phyloP scores from a whole-genome alignment of 2,113 vertebrate genomes.

The Periophthalmodon schlosseri region DNA sequence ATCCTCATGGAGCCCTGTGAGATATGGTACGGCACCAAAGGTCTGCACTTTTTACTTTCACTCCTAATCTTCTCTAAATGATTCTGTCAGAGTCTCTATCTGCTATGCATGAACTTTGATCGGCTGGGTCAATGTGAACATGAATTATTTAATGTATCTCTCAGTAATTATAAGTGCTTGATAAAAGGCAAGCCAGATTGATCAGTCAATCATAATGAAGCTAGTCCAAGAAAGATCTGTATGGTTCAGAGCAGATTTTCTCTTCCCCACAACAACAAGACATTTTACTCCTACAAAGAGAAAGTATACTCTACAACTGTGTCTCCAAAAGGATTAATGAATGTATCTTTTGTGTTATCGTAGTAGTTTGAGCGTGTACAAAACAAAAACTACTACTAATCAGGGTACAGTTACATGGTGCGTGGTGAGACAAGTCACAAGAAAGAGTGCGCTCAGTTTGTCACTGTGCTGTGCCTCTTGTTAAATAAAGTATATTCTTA shows the following conservation, averaged over 20 bases:
- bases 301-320: not conserved
- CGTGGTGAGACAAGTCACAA: no score
- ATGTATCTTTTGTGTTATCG: not conserved
- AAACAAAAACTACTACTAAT: no score
- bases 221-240: not conserved
- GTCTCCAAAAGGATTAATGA: not conserved
- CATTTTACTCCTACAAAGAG: not conserved
- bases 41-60: conserved; percentile 28
- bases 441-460: no score
- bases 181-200: conserved; percentile 12
- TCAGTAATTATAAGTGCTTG: conserved; percentile 37
- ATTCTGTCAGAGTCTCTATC: conserved; percentile 44
- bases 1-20: conserved; percentile 53
- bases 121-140: conserved; percentile 46
- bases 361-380: no score
- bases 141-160: conserved; percentile 61
- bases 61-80: conserved; percentile 45
- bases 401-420: no score
- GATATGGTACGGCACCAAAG: conserved; percentile 18
- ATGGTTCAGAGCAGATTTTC: not conserved
- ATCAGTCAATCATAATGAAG: not conserved
- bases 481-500: no score
- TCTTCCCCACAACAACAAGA: not conserved
- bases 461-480: no score
- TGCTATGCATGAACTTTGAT: conserved; percentile 56